phyloP scores from a whole-genome alignment of 2,113 vertebrate species.

The Hystrix cristata region DNA sequence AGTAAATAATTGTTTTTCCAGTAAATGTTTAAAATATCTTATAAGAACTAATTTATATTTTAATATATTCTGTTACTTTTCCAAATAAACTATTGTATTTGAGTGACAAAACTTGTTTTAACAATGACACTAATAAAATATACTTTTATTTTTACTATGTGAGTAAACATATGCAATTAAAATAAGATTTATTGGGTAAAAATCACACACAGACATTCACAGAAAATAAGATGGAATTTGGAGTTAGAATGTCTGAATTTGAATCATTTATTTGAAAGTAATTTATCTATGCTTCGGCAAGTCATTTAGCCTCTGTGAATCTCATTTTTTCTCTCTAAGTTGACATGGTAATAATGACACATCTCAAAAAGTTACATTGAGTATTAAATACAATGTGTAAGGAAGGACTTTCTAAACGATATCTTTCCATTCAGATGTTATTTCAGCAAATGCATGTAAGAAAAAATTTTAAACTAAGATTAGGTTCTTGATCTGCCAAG shows the following conservation, averaged over 20 bases:
- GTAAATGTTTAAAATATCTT: neutral
- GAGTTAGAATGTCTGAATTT: neutral
- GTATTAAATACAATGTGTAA: neutral
- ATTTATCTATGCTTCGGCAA: neutral
- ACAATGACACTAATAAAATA: neutral
- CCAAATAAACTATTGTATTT: neutral
- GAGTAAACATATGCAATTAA: neutral
- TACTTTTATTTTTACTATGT: neutral
- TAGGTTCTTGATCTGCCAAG: neutral
- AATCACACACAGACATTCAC: neutral
- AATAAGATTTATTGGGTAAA: neutral
- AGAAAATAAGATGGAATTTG: neutral
- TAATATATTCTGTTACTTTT: neutral
- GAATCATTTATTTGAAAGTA: conserved; percentile 1
- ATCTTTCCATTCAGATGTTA: neutral
- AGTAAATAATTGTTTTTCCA: neutral
- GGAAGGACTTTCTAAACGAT: neutral
- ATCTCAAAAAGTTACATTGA: neutral
- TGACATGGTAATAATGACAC: neutral
- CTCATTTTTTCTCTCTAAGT: neutral
- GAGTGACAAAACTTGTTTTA: neutral
- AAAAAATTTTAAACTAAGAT: neutral
- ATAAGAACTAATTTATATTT: neutral
- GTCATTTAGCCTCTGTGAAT: neutral
- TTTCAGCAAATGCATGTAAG: neutral